Evolutionary conservation across 53 echinoderm and acorn worm genomes (phyloP).

Genomic region (Echinometra lucunter): DNA sequence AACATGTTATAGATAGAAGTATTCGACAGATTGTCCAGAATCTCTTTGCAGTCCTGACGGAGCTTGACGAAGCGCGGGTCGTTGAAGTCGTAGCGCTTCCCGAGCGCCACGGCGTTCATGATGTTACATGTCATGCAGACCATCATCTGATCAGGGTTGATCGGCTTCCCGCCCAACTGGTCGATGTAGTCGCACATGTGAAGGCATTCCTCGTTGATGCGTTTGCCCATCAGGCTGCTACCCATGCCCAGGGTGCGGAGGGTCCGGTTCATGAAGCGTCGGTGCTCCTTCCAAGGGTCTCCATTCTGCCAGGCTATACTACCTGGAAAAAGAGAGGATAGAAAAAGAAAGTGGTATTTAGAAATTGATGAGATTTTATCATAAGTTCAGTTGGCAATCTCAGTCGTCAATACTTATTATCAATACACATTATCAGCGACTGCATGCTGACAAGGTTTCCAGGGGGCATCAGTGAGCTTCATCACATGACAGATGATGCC

Average conservation of each 20-base stretch:
- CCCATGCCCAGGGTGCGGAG: constrained; percentile 68
- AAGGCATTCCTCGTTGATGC: constrained; percentile 70
- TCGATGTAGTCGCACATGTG: constrained; percentile 59
- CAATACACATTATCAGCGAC: too few species aligned
- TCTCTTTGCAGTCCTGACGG: constrained; percentile 69
- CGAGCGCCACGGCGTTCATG: constrained; percentile 71
- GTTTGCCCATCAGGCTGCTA: constrained; percentile 65
- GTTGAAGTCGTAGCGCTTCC: constrained; percentile 72
- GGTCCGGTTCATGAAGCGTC: constrained; percentile 72
- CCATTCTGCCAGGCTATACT: constrained; percentile 78
- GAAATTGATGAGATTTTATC: neutral
- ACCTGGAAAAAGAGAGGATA: constrained; percentile 34
- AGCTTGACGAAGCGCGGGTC: constrained; percentile 65
- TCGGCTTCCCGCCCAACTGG: constrained; percentile 16
- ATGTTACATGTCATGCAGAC: constrained; percentile 67
- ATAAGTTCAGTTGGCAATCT: too few species aligned
- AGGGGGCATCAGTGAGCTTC: too few species aligned
- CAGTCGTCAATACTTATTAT: too few species aligned
- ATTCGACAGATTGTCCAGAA: constrained; percentile 45
- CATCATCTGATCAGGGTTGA: constrained; percentile 68
- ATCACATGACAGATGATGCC: too few species aligned
- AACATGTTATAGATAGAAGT: constrained; percentile 63
- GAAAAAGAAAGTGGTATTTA: neutral
- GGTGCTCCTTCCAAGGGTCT: constrained; percentile 73
- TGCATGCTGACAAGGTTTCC: too few species aligned